phyloP scores from a whole-genome alignment of 2,888 invertebrate species.

The Laothoe populi region DNA sequence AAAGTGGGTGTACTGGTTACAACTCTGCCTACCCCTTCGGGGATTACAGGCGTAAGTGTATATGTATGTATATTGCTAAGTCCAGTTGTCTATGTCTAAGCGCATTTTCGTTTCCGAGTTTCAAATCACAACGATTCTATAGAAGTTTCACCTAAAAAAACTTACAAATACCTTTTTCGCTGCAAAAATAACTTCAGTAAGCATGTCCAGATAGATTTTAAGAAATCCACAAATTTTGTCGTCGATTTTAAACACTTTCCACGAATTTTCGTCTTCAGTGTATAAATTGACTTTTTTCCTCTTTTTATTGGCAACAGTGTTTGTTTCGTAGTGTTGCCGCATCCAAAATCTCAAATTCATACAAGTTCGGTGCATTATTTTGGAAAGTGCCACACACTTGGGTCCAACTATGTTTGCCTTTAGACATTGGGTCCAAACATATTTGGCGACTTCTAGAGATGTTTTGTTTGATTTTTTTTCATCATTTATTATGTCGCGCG shows the following conservation, averaged over 20 bases:
- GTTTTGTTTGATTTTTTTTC: conserved; percentile 50
- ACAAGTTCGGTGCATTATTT: conserved; percentile 59
- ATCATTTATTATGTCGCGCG: conserved; percentile 55
- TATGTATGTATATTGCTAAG: too few species aligned
- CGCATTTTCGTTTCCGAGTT: too few species aligned
- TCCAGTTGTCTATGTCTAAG: too few species aligned
- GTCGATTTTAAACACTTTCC: conserved; percentile 53
- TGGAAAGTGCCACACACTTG: conserved; percentile 69
- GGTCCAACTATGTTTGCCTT: conserved; percentile 70
- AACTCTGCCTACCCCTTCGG: too few species aligned
- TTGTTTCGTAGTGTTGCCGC: conserved; percentile 64
- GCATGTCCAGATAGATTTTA: conserved; percentile 62
- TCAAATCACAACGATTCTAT: too few species aligned
- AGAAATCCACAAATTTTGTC: conserved; percentile 66
- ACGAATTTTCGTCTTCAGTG: conserved; percentile 38
- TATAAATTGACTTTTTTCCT: conserved; percentile 46
- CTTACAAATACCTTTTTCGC: conserved; percentile 72
- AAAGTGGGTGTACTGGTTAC: too few species aligned
- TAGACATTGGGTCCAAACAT: conserved; percentile 60
- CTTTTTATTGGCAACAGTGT: conserved; percentile 47
- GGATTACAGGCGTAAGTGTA: too few species aligned
- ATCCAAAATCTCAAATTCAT: conserved; percentile 67
- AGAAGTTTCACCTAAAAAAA: too few species aligned
- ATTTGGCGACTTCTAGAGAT: conserved; percentile 63
- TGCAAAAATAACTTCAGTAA: conserved; percentile 71